phyloP scores from a whole-genome alignment of 2,888 invertebrate genomes.

The Idaea aversata region DNA sequence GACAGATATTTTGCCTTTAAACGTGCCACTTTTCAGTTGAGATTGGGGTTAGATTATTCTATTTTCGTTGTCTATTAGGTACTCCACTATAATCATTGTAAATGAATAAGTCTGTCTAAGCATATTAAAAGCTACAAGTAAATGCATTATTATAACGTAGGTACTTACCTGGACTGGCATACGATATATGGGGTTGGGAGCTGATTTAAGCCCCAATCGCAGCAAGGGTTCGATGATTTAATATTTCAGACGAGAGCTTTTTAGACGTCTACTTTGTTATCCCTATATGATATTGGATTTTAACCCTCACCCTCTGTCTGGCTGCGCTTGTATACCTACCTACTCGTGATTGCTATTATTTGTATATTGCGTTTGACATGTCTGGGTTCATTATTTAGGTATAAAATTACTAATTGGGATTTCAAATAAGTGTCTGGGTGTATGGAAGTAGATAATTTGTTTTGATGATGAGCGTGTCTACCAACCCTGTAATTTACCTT shows the following conservation, averaged over 20 bases:
- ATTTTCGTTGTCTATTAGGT: no score
- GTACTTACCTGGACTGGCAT: neutral
- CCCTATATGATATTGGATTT: conserved; percentile 22
- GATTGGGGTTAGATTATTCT: no score
- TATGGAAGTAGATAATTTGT: no score
- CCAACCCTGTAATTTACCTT: no score
- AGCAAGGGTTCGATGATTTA: conserved; percentile 31
- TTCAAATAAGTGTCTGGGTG: neutral
- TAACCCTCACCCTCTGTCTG: conserved; percentile 3
- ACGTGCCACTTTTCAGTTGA: no score
- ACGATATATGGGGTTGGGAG: neutral
- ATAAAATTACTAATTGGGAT: neutral
- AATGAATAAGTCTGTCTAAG: no score
- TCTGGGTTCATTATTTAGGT: neutral
- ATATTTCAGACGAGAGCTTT: conserved; percentile 29
- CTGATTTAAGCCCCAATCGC: conserved; percentile 20
- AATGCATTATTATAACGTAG: neutral
- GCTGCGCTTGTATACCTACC: neutral
- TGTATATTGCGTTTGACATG: neutral
- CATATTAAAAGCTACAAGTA: neutral
- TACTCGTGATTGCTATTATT: neutral
- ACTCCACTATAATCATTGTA: no score
- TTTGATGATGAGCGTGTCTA: no score
- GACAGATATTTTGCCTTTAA: no score
- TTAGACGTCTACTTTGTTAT: conserved; percentile 24